Conservation (phyloP, 2,113 vertebrate genomes). For the Plectropomus leopardus region DNA sequence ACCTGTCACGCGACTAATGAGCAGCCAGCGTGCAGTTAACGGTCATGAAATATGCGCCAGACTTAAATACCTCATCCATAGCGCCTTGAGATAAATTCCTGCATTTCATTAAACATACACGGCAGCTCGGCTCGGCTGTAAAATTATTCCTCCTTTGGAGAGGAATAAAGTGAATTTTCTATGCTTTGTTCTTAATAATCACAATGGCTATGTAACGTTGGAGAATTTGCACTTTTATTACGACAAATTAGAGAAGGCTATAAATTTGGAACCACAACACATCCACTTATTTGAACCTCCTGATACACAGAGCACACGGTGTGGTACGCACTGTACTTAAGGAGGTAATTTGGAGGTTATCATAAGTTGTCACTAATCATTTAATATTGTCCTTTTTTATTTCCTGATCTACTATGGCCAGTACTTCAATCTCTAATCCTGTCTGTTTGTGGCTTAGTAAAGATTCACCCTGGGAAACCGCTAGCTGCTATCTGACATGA, state of each 20-base stretch:
- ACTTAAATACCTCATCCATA: conserved; percentile 63
- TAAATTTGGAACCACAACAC: not conserved
- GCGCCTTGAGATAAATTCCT: conserved; percentile 57
- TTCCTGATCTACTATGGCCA: conserved; percentile 31
- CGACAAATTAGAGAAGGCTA: conserved; percentile 3
- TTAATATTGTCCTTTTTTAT: conserved; percentile 31
- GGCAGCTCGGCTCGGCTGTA: conserved; percentile 19
- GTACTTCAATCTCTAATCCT: conserved; percentile 68
- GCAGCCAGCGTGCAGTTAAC: conserved; percentile 51
- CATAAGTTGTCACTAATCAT: conserved; percentile 41
- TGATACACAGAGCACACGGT: not conserved
- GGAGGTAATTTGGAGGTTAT: conserved; percentile 62
- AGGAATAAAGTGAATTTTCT: conserved; percentile 28
- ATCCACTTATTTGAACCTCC: not conserved
- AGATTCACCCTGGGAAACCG: conserved; percentile 61
- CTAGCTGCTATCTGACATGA: conserved; percentile 70
- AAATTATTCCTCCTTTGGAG: conserved; percentile 27
- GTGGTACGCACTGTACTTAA: conserved; percentile 10
- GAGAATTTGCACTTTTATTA: conserved; percentile 41
- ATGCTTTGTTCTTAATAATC: conserved; percentile 27
- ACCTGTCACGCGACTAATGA: conserved; percentile 58
- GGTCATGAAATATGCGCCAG: conserved; percentile 68
- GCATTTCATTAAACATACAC: conserved; percentile 65
- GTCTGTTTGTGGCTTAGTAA: conserved; percentile 67
- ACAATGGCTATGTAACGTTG: conserved; percentile 10